Conservation (phyloP, 1,140 invertebrate genomes). For the Papilio polytes region DNA sequence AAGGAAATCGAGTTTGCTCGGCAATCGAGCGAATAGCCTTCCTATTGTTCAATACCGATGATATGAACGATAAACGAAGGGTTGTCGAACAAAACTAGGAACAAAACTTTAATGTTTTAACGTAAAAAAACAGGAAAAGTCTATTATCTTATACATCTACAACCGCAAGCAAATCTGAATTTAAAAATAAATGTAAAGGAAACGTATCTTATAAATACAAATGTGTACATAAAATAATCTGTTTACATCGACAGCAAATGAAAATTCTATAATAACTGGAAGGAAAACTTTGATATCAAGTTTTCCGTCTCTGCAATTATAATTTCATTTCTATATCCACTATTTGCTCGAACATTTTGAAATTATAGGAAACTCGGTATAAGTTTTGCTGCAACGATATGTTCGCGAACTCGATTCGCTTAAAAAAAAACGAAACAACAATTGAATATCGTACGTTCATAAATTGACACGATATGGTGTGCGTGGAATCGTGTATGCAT, state of each 20-base stretch:
- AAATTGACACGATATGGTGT: conserved; percentile 33
- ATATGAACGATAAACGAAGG: conserved; percentile 36
- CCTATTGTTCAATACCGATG: conserved; percentile 57
- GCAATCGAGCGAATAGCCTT: conserved; percentile 59
- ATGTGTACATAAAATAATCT: conserved; percentile 25
- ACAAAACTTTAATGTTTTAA: conserved; percentile 29
- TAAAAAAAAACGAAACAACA: conserved; percentile 29
- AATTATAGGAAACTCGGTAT: conserved; percentile 42
- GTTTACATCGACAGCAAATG: conserved; percentile 24
- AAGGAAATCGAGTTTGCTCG: conserved; percentile 68
- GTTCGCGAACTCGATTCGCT: conserved; percentile 27
- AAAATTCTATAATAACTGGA: conserved; percentile 34
- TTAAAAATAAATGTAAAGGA: background rate
- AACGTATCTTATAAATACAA: background rate
- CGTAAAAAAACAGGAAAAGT: no score
- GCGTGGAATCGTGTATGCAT: conserved; percentile 5
- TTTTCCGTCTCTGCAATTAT: conserved; percentile 38
- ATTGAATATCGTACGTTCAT: conserved; percentile 7
- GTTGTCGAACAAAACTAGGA: conserved; percentile 48
- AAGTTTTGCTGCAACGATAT: conserved; percentile 40
- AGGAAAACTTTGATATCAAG: conserved; percentile 36
- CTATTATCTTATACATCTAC: background rate
- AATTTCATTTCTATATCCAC: conserved; percentile 40
- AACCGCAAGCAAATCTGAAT: background rate
- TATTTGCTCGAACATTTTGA: conserved; percentile 40